These are phyloP conservation scores for Mastacembelus armatus DNA, from an alignment of 2,797 vertebrate genomes.

Conservation along the genomic window DNA sequence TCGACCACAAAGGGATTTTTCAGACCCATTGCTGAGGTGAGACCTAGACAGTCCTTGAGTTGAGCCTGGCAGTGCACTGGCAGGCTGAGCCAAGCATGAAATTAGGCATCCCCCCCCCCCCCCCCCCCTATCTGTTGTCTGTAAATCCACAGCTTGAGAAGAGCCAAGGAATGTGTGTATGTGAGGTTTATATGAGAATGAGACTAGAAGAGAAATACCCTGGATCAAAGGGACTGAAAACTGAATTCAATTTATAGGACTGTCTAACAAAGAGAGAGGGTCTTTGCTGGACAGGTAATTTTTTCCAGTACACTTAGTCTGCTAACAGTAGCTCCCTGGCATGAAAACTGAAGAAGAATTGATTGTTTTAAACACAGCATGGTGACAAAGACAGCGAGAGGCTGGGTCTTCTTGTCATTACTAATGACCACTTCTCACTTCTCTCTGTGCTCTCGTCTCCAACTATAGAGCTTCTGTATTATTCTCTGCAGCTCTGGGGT, in stretches of 20 bases:
- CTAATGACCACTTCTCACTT: constrained; percentile 33
- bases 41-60: constrained; percentile 9
- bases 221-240: background rate
- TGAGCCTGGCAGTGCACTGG: constrained; percentile 27
- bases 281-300: no score
- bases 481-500: constrained; percentile 4
- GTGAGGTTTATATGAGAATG: constrained; percentile 29
- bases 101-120: constrained; percentile 67
- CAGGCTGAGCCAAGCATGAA: constrained; percentile 61
- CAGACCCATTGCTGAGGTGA: constrained; percentile 22
- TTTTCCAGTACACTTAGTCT: no score
- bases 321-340: background rate
- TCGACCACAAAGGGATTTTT: constrained; percentile 35
- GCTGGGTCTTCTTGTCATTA: constrained; percentile 19
- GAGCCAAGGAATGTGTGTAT: constrained; percentile 25
- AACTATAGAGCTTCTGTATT: constrained; percentile 8
- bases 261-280: constrained; percentile 9
- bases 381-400: background rate
- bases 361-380: constrained; percentile 11
- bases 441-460: constrained; percentile 14
- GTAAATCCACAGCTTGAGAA: constrained; percentile 49
- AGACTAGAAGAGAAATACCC: constrained; percentile 14
- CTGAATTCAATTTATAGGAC: background rate
- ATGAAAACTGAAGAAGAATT: background rate
- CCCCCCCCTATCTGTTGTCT: constrained; percentile 64